Conservation (phyloP, 1,140 invertebrate species). For the Ips nitidus region DNA sequence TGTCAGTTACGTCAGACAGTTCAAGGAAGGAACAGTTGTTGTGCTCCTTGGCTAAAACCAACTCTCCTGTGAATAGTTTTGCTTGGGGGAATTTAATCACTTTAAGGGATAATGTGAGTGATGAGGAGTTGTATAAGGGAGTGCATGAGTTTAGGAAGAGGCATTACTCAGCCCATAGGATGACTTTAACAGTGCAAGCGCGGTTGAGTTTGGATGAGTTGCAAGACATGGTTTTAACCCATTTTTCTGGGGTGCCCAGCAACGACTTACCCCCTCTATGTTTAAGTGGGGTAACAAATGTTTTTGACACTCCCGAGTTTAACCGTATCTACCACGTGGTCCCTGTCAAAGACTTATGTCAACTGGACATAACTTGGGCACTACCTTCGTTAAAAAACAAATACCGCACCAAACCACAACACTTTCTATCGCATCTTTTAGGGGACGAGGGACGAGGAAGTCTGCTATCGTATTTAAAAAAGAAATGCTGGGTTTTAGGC, state of each 20-base stretch:
- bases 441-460: slow-evolving; percentile 89
- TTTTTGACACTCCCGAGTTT: slow-evolving; percentile 68
- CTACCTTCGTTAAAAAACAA: slow-evolving; percentile 72
- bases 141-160: slow-evolving; percentile 78
- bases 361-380: slow-evolving; percentile 76
- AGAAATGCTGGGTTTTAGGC: slow-evolving; percentile 83
- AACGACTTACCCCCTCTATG: slow-evolving; percentile 59
- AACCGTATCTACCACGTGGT: slow-evolving; percentile 76
- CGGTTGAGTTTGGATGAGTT: slow-evolving; percentile 75
- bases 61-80: slow-evolving; percentile 78
- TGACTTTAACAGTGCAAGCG: slow-evolving; percentile 84
- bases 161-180: slow-evolving; percentile 87
- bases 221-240: slow-evolving; percentile 65
- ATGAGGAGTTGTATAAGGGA: slow-evolving; percentile 64
- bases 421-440: slow-evolving; percentile 79
- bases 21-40: slow-evolving; percentile 75
- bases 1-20: slow-evolving; percentile 67
- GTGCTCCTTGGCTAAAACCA: slow-evolving; percentile 62
- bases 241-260: slow-evolving; percentile 65
- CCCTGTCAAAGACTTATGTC: slow-evolving; percentile 72
- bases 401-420: slow-evolving; percentile 76
- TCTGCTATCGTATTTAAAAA: slow-evolving; percentile 78
- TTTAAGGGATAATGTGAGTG: slow-evolving; percentile 68
- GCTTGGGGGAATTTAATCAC: slow-evolving; percentile 83
- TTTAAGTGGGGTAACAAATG: slow-evolving; percentile 49